Conservation (phyloP, 2,113 vertebrate genomes). For the Microtus pennsylvanicus region DNA sequence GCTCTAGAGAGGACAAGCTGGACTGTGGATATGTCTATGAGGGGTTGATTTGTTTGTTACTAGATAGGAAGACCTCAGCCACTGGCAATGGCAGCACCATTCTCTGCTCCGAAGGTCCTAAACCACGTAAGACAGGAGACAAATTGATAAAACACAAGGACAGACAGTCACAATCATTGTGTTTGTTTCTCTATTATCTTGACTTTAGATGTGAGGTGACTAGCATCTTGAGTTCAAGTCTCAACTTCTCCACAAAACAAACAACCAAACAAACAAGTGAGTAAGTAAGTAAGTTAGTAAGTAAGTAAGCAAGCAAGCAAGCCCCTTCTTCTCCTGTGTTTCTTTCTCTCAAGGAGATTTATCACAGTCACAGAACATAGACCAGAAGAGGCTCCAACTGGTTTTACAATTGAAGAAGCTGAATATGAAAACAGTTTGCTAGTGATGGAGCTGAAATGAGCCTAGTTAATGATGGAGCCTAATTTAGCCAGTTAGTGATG, state of each 20-base stretch:
- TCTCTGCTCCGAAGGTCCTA: not conserved
- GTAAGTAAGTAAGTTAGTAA: too few relatives aligned
- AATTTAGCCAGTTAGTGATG: too few relatives aligned
- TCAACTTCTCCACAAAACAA: not conserved
- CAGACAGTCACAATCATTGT: not conserved
- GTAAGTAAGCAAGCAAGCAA: not conserved
- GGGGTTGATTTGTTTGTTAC: not conserved
- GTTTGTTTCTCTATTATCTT: not conserved
- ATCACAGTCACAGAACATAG: not conserved
- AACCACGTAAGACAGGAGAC: not conserved
- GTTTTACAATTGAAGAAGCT: not conserved
- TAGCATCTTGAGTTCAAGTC: not conserved
- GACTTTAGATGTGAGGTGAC: not conserved
- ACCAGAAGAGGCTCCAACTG: not conserved
- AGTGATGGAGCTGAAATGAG: not conserved
- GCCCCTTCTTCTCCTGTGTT: not conserved
- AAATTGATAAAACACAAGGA: too few relatives aligned
- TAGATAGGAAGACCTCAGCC: not conserved
- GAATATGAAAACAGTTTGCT: not conserved
- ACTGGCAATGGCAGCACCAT: not conserved
- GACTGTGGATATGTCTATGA: too few relatives aligned
- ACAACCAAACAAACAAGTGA: not conserved
- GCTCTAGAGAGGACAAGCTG: not conserved
- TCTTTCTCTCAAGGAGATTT: not conserved
- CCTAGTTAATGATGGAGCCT: not conserved